These are phyloP conservation scores for Loris lydekkerianus DNA, from an alignment of 2,797 vertebrate species.

Conservation along the genomic window DNA sequence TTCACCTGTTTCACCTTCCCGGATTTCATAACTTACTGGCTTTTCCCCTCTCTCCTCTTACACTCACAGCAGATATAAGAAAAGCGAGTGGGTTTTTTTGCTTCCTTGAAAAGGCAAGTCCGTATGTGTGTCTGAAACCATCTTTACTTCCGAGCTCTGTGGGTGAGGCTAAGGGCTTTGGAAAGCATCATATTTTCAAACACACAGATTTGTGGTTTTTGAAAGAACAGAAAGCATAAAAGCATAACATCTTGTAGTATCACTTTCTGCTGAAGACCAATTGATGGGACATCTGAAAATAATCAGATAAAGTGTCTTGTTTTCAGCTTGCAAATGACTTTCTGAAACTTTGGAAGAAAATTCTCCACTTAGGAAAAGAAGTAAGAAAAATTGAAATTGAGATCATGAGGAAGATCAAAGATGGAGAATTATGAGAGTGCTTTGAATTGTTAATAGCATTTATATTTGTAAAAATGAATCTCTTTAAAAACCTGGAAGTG, in stretches of 20 bases:
- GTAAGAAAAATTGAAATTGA: conserved; percentile 67
- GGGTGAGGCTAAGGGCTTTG: neutral
- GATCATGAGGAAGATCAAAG: conserved; percentile 62
- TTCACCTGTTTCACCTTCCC: neutral
- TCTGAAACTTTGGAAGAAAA: conserved; percentile 77
- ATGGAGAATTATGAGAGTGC: conserved; percentile 66
- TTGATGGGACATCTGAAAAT: conserved; percentile 75
- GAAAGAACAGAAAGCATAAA: conserved; percentile 74
- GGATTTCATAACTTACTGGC: neutral
- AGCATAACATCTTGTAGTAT: conserved; percentile 69
- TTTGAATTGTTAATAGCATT: conserved; percentile 81
- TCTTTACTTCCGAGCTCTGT: neutral
- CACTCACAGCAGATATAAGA: neutral
- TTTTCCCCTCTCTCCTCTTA: neutral
- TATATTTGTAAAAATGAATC: conserved; percentile 80
- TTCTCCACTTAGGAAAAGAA: conserved; percentile 77
- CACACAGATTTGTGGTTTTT: conserved; percentile 79
- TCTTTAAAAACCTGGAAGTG: conserved; percentile 79
- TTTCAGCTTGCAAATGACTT: conserved; percentile 76
- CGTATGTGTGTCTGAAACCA: neutral
- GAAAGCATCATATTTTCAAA: conserved; percentile 61
- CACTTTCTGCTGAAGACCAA: conserved; percentile 63
- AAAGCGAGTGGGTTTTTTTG: neutral
- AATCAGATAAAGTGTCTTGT: conserved; percentile 78
- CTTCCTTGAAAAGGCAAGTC: conserved; percentile 3